A percentile compares a stretch with the other conserved stretches of the same genome.
These are phyloP conservation scores for Ganaspis brasiliensis DNA, from an alignment of 2,888 invertebrate species.

Conservation along the genomic window DNA sequence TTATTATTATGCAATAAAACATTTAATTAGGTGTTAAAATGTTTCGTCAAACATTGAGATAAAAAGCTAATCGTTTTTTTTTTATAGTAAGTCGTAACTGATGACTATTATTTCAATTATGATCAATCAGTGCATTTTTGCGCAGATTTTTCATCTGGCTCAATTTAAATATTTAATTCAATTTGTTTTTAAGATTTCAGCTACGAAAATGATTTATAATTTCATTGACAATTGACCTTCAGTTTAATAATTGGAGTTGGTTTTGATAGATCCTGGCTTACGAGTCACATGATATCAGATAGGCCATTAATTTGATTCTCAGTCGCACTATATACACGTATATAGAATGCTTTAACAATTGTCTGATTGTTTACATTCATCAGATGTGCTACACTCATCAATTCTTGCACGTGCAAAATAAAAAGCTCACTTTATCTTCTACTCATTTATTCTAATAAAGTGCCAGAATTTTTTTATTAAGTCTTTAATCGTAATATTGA, in stretches of 20 bases:
- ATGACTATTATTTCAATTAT: neutral
- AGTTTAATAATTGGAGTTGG: constrained; percentile 24
- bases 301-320: constrained; percentile 24
- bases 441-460: no score
- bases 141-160: neutral
- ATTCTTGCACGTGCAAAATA: constrained; percentile 2
- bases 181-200: constrained; percentile 10
- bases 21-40: no score
- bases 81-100: no score
- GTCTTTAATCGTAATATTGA: no score
- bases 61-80: no score
- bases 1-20: no score
- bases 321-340: neutral
- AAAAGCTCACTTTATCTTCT: neutral
- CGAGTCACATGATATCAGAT: constrained; percentile 34
- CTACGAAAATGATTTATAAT: constrained; percentile 16
- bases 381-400: neutral
- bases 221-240: constrained; percentile 29
- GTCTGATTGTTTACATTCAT: constrained; percentile 25
- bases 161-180: constrained; percentile 5
- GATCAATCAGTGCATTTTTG: neutral
- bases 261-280: constrained; percentile 26
- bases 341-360: constrained; percentile 14
- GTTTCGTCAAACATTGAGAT: no score
- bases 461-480: no score